Evolutionary conservation across 2,888 invertebrate species (phyloP).

Genomic region (Leptogaster cylindrica): DNA sequence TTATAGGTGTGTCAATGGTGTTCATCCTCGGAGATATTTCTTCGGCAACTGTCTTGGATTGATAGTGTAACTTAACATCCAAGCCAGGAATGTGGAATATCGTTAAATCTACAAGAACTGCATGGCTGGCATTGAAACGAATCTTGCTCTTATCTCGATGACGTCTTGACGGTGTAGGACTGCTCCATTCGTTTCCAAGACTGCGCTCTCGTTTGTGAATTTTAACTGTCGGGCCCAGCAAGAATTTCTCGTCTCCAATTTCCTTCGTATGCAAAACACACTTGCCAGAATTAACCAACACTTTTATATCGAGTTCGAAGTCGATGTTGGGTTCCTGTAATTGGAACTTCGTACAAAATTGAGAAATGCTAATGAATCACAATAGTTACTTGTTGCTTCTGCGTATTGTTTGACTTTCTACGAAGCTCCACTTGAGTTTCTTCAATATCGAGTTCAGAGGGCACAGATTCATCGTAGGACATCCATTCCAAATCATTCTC

Average conservation of each 20-base stretch:
- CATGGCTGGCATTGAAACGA: conserved; percentile 61
- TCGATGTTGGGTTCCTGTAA: conserved; percentile 90
- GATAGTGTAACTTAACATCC: conserved; percentile 87
- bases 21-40: conserved; percentile 63
- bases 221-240: conserved; percentile 66
- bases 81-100: conserved; percentile 91
- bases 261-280: conserved; percentile 95
- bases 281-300: conserved; percentile 94
- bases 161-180: conserved; percentile 63
- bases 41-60: conserved; percentile 75
- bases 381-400: conserved; percentile 57
- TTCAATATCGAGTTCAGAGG: conserved; percentile 67
- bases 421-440: conserved; percentile 70
- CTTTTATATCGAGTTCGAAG: conserved; percentile 94
- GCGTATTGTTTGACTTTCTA: conserved; percentile 63
- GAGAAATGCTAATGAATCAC: background rate
- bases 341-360: conserved; percentile 52
- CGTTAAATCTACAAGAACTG: conserved; percentile 76
- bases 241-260: conserved; percentile 67
- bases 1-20: conserved; percentile 54
- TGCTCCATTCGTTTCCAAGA: conserved; percentile 63
- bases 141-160: conserved; percentile 61
- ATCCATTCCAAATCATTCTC: conserved; percentile 62
- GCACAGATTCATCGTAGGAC: conserved; percentile 53
- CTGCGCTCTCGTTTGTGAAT: conserved; percentile 60